phyloP scores from a whole-genome alignment of 2,888 invertebrate genomes.

The Phalera bucephala region DNA sequence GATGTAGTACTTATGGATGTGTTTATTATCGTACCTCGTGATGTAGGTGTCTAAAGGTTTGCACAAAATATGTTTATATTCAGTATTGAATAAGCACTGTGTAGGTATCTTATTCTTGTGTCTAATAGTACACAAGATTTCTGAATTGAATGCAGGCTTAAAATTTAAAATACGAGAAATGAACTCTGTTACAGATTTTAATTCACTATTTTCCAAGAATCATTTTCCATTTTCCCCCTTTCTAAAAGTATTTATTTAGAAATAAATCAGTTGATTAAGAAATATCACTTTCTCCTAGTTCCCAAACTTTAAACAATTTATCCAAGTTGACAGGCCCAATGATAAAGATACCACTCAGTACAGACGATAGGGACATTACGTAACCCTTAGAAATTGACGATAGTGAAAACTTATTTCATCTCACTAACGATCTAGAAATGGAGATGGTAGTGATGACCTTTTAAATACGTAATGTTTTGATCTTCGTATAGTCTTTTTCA shows the following conservation, averaged over 20 bases:
- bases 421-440: slow-evolving; percentile 18
- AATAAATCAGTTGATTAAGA: slow-evolving; percentile 27
- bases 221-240: too few species aligned
- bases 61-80: too few species aligned
- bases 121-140: too few species aligned
- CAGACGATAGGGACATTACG: slow-evolving; percentile 3
- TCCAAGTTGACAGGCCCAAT: slow-evolving; percentile 28
- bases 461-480: slow-evolving; percentile 18
- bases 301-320: slow-evolving; percentile 22
- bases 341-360: slow-evolving; percentile 19
- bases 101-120: too few species aligned
- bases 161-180: too few species aligned
- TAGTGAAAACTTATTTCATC: slow-evolving; percentile 41
- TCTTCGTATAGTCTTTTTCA: not conserved
- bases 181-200: not conserved
- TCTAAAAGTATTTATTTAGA: too few species aligned
- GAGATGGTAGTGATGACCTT: slow-evolving; percentile 25
- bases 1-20: too few species aligned
- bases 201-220: not conserved
- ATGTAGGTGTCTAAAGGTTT: too few species aligned
- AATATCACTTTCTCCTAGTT: slow-evolving; percentile 19
- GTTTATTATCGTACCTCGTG: too few species aligned
- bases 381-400: slow-evolving; percentile 33
- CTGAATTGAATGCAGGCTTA: too few species aligned
- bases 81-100: too few species aligned